These are phyloP conservation scores for Brachypalpus laphriformis DNA, from an alignment of 2,888 invertebrate species.

Conservation along the genomic window DNA sequence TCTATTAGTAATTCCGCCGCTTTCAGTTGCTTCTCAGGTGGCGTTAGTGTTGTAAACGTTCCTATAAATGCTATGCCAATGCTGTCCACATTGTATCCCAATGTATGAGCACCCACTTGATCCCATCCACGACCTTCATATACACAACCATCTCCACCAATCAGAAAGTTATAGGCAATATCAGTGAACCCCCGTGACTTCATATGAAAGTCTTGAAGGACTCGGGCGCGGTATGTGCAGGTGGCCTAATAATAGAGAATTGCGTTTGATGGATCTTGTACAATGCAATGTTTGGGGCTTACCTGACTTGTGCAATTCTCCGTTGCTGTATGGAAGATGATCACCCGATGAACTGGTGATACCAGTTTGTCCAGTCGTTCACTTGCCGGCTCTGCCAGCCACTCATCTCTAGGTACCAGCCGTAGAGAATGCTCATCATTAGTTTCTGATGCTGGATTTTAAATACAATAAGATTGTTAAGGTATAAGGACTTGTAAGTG, in stretches of 20 bases:
- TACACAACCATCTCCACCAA: constrained; percentile 90
- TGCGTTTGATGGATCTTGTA: not conserved
- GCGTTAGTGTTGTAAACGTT: constrained; percentile 85
- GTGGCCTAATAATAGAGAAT: constrained; percentile 81
- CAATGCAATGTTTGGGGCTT: constrained; percentile 51
- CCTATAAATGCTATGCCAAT: constrained; percentile 90
- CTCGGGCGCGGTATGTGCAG: constrained; percentile 84
- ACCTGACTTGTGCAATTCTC: constrained; percentile 85
- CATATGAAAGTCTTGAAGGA: constrained; percentile 87
- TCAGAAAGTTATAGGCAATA: constrained; percentile 90
- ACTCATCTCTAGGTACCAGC: constrained; percentile 85
- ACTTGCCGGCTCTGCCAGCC: constrained; percentile 87
- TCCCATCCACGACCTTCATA: constrained; percentile 91
- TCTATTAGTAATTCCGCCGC: constrained; percentile 86
- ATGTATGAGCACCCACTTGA: constrained; percentile 87
- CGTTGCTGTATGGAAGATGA: constrained; percentile 87
- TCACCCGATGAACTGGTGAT: constrained; percentile 84
- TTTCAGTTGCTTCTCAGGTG: constrained; percentile 84
- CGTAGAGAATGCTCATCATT: constrained; percentile 83
- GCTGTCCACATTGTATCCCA: constrained; percentile 86
- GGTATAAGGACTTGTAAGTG: too few relatives aligned
- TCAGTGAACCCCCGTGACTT: constrained; percentile 86
- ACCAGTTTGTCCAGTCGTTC: constrained; percentile 81
- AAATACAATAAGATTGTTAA: not conserved
- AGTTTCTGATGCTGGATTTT: constrained; percentile 64